Evolutionary conservation across 2,113 vertebrate species (phyloP), one percentile per base, ranked within the genome.

Genomic region (Pungitius pungitius): DNA sequence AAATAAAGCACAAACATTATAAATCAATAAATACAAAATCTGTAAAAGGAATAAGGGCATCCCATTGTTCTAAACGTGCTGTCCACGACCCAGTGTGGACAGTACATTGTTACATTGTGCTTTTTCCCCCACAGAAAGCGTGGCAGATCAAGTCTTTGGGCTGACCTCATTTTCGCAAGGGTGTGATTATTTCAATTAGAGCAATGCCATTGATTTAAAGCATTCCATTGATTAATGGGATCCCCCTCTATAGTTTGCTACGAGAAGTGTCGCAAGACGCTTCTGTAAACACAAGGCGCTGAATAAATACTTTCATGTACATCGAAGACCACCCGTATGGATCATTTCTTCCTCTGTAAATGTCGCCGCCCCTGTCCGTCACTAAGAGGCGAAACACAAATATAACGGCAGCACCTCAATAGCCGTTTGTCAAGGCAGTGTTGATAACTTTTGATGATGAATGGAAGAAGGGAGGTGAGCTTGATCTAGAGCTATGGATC

Each of bases 211-310:
- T 90, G 77, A 87, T 91, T 93, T 84, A 89, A 92, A 89, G 77
- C 79, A 55, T 87, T 89, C 91, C 89, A 93, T 93, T 90, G 92
- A 92, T 75, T 81, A 27, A 35, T 68, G 56, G 84, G 81, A 83
- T 90, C 22, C 88, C 90, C 88, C 88, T 85, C 89, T 87, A 88
- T 87, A 89, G 87, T 84, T 81, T 89, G 73, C 82, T 68, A 82
- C 90, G 92, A 91, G 83, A 78, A 66, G 89, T 78, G 88, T 84
- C 83, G 82, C 69, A 83, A 79, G 73, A 88, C 85, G 88, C 85
- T 84, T 89, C 83, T 87, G 89, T 84, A 84, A 88, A 90, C 77
- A 87, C 75, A 78, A 43, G 65, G 60, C 42, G 6, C 26, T 42
- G 75, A 91, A 87, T 82, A 90, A 88, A 91, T 77, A 78, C 63